Conservation (phyloP, 2,797 vertebrate genomes). For the Sebastiscus tertius region DNA sequence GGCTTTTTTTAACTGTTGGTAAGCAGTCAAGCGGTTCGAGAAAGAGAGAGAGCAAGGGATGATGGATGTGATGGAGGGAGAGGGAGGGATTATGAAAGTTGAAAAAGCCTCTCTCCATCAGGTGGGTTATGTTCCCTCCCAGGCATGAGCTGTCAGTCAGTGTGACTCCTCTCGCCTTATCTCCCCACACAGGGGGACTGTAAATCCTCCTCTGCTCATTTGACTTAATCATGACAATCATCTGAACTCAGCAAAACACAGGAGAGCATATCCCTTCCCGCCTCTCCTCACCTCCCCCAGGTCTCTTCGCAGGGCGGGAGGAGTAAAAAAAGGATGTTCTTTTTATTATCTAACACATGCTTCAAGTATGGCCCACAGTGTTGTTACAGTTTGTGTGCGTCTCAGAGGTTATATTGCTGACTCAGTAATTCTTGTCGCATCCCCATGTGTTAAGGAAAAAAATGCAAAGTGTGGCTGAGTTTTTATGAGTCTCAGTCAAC, state of each 20-base stretch:
- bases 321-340: constrained; percentile 76
- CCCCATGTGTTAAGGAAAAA: constrained; percentile 36
- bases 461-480: constrained; percentile 17
- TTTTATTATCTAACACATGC: constrained; percentile 75
- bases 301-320: constrained; percentile 40
- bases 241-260: constrained; percentile 82
- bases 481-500: constrained; percentile 59
- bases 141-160: constrained; percentile 75
- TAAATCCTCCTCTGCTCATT: constrained; percentile 84
- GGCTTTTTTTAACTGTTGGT: constrained; percentile 21
- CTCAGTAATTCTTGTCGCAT: constrained; percentile 28
- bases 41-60: constrained; percentile 18
- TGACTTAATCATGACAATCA: constrained; percentile 83
- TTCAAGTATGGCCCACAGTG: constrained; percentile 38
- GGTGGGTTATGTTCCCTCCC: constrained; percentile 72
- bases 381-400: not conserved
- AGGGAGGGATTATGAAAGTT: constrained; percentile 54
- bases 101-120: constrained; percentile 67
- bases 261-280: constrained; percentile 63
- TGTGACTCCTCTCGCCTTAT: constrained; percentile 79
- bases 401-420: constrained; percentile 32
- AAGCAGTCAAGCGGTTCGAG: constrained; percentile 9
- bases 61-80: constrained; percentile 66
- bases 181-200: constrained; percentile 77
- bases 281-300: constrained; percentile 44